Evolutionary conservation across 92 coral and sea anemone species (phyloP).

Genomic region (Muricea muricata): DNA sequence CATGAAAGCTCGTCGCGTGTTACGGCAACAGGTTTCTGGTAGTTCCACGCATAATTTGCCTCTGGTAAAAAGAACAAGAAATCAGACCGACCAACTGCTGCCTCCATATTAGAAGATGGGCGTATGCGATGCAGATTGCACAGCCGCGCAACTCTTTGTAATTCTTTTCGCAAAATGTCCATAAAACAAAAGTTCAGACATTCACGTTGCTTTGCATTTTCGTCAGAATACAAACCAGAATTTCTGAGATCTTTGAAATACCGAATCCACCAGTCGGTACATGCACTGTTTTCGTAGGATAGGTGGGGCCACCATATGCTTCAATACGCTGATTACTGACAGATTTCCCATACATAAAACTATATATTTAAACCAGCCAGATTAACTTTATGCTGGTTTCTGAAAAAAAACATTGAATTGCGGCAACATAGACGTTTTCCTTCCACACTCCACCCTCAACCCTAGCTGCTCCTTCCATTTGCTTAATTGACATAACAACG

Average conservation of each 20-base stretch:
- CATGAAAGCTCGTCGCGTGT: too few species aligned
- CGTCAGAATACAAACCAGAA: conserved; percentile 28
- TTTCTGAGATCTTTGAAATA: conserved; percentile 63
- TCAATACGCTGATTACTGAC: conserved; percentile 57
- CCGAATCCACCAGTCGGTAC: conserved; percentile 66
- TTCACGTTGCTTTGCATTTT: conserved; percentile 12
- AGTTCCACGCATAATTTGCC: too few species aligned
- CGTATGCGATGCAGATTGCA: too few species aligned
- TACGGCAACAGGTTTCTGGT: too few species aligned
- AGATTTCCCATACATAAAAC: conserved; percentile 65
- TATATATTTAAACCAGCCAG: conserved; percentile 46
- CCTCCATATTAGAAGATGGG: too few species aligned
- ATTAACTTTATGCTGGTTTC: conserved; percentile 48
- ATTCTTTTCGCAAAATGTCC: conserved; percentile 1
- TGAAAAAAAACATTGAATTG: conserved; percentile 29
- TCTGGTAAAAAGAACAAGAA: too few species aligned
- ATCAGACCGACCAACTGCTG: too few species aligned
- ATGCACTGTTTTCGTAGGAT: conserved; percentile 49
- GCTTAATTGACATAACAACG: neutral
- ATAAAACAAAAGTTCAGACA: conserved; percentile 60
- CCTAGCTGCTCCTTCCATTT: neutral
- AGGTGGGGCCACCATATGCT: conserved; percentile 58
- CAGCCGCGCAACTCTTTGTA: too few species aligned
- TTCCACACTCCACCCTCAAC: neutral
- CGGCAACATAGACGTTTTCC: neutral